Conservation (phyloP, 92 coral and sea anemone species). For the Porites lobata region DNA sequence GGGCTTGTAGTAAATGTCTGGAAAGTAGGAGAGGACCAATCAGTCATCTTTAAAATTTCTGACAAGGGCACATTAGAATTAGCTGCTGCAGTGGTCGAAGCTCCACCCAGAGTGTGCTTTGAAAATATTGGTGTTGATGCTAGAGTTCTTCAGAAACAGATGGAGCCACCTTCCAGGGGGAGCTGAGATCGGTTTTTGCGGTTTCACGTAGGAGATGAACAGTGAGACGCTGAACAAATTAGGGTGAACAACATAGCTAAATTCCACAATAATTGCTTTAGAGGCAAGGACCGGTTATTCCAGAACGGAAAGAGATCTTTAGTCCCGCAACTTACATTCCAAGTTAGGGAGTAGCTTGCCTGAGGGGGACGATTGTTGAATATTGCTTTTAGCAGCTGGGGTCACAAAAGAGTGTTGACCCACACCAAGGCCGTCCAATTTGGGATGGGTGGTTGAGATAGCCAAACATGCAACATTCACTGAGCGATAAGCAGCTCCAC, state of each 20-base stretch:
- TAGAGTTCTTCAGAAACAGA: neutral
- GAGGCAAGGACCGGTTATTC: too few relatives aligned
- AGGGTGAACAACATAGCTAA: too few relatives aligned
- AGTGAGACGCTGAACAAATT: neutral
- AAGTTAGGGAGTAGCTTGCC: neutral
- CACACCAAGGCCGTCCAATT: slow-evolving; percentile 20
- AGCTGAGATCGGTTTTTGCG: slow-evolving; percentile 34
- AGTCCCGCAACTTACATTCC: neutral
- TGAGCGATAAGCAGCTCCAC: slow-evolving; percentile 34
- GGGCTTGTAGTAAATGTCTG: slow-evolving; percentile 59
- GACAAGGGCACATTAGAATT: slow-evolving; percentile 42
- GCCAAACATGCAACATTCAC: slow-evolving; percentile 35
- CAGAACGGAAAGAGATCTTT: neutral
- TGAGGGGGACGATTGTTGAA: slow-evolving; percentile 3
- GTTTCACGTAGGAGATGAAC: slow-evolving; percentile 35
- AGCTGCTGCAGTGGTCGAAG: slow-evolving; percentile 62
- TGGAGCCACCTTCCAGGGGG: slow-evolving; percentile 25
- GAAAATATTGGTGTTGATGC: slow-evolving; percentile 31
- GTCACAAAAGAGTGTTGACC: neutral
- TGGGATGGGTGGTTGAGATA: slow-evolving; percentile 38
- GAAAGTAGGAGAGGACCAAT: slow-evolving; percentile 67
- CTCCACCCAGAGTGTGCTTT: slow-evolving; percentile 61
- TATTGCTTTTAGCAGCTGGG: neutral
- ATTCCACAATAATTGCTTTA: too few relatives aligned
- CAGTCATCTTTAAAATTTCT: slow-evolving; percentile 42